Conservation (phyloP, 2,888 invertebrate genomes). For the Pyrrhia umbra region DNA sequence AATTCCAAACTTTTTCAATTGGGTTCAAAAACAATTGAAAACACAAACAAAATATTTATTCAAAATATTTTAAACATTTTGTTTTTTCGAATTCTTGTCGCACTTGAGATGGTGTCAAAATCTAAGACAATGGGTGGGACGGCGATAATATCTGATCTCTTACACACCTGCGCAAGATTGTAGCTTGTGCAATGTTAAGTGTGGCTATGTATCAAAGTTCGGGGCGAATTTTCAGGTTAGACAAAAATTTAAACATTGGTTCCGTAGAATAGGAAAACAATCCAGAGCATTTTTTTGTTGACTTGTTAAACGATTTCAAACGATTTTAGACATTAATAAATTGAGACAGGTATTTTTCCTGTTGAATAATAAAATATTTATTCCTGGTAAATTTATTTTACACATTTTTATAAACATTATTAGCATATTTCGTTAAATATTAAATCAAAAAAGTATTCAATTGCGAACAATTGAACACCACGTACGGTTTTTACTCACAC, state of each 20-base stretch:
- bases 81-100: slow-evolving; percentile 40
- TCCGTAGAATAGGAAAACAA: slow-evolving; percentile 1
- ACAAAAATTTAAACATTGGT: neutral
- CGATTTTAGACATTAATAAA: too few relatives aligned
- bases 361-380: too few relatives aligned
- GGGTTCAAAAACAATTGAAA: neutral
- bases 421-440: neutral
- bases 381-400: too few relatives aligned
- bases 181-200: slow-evolving; percentile 44
- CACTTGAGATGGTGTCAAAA: slow-evolving; percentile 57
- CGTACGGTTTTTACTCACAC: neutral
- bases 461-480: too few relatives aligned
- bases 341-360: too few relatives aligned
- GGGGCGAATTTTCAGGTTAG: neutral
- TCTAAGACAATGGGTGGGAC: slow-evolving; percentile 66
- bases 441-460: neutral
- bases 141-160: slow-evolving; percentile 52
- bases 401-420: neutral
- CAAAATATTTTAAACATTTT: slow-evolving; percentile 35
- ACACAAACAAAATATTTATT: neutral
- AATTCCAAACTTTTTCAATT: too few relatives aligned
- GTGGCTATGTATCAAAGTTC: slow-evolving; percentile 38
- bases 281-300: neutral
- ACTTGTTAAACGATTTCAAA: too few relatives aligned
- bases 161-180: slow-evolving; percentile 53